Percentiles rank a stretch among this genome's conserved stretches.
These are phyloP conservation scores for Platycheirus rosarum DNA, from an alignment of 2,888 invertebrate genomes.

Conservation along the genomic window DNA sequence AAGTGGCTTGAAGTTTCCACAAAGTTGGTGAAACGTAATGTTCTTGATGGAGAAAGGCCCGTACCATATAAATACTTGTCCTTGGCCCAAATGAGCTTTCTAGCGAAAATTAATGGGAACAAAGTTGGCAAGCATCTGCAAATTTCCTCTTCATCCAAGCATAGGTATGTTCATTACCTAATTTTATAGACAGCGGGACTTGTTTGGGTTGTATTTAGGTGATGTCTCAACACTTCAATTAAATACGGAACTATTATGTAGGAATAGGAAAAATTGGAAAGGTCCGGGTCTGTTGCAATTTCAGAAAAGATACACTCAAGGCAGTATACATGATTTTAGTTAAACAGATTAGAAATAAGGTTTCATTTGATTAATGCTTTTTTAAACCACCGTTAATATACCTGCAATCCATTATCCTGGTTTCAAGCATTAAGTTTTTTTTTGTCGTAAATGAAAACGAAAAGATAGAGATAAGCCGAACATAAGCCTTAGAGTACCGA, in stretches of 20 bases:
- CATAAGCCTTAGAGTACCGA: background rate
- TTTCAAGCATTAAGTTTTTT: too few relatives aligned
- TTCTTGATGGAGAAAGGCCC: background rate
- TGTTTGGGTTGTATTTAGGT: background rate
- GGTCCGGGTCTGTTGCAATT: too few relatives aligned
- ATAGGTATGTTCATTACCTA: too few relatives aligned
- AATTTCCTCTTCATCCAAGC: background rate
- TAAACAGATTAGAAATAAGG: too few relatives aligned
- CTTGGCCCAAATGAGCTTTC: conserved; percentile 9
- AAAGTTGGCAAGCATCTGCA: background rate
- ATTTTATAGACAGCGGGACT: background rate
- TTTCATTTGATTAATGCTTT: too few relatives aligned
- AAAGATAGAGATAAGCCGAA: background rate
- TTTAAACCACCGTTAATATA: too few relatives aligned
- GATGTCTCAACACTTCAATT: too few relatives aligned
- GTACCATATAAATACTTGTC: background rate
- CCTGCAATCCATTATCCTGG: too few relatives aligned
- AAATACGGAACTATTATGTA: too few relatives aligned
- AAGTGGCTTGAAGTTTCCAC: conserved; percentile 2
- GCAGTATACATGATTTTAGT: too few relatives aligned
- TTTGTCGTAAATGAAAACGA: background rate
- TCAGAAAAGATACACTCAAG: too few relatives aligned
- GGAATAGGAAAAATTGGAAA: too few relatives aligned
- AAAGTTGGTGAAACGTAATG: background rate
- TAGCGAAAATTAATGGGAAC: background rate